Conservation (phyloP, 1,140 invertebrate species). For the Solenopsis fugax region DNA sequence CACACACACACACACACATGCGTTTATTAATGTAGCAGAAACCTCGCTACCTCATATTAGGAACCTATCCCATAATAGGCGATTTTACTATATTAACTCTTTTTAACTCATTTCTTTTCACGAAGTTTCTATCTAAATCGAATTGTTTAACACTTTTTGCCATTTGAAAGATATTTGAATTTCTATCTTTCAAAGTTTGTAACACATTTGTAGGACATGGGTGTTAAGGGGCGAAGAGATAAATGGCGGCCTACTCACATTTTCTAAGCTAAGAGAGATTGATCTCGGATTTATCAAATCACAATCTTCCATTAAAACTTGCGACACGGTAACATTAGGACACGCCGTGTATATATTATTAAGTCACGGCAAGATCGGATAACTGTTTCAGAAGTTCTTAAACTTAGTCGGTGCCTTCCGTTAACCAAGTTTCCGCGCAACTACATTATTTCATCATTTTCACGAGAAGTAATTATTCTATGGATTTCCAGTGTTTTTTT, state of each 20-base stretch:
- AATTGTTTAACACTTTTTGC: neutral
- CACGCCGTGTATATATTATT: neutral
- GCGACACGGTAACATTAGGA: neutral
- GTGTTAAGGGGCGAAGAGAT: neutral
- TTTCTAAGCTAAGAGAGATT: neutral
- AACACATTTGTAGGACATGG: neutral
- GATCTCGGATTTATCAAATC: conserved; percentile 2
- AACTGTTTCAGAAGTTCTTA: conserved; percentile 41
- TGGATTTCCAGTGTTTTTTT: conserved; percentile 22
- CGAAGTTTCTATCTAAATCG: neutral
- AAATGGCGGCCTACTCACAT: neutral
- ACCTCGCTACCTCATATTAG: too few species aligned
- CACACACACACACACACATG: too few species aligned
- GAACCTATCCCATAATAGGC: too few species aligned
- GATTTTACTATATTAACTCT: too few species aligned
- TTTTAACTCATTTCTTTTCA: neutral
- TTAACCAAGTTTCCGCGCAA: conserved; percentile 38
- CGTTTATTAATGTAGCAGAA: too few species aligned
- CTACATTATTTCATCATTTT: conserved; percentile 46
- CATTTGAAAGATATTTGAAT: neutral
- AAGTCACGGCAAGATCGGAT: conserved; percentile 1
- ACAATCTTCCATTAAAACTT: conserved; percentile 7
- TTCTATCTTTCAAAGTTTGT: neutral
- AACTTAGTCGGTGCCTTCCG: conserved; percentile 19
- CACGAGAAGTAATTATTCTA: conserved; percentile 41